Conservation (phyloP, 2,797 vertebrate species). For the Premnoplex brunnescens region DNA sequence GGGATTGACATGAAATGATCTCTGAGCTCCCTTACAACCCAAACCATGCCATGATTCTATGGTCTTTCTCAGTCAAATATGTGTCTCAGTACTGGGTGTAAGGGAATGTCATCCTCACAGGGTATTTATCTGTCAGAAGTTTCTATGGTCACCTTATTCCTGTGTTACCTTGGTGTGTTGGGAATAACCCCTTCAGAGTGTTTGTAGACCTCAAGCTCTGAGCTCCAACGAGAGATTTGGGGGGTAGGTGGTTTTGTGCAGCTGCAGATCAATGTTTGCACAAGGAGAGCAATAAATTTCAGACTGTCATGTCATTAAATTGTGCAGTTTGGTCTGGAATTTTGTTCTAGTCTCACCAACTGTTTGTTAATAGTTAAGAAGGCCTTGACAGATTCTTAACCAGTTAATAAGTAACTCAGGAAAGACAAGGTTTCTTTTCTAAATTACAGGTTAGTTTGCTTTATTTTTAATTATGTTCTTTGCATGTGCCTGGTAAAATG, state of each 20-base stretch:
- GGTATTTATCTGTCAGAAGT: not conserved
- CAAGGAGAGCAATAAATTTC: constrained; percentile 34
- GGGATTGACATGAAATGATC: accelerated
- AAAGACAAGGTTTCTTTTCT: not conserved
- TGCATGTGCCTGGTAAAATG: not conserved
- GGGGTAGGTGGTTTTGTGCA: not conserved
- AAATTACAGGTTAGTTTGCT: not conserved
- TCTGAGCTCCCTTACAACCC: not conserved
- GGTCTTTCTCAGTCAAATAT: not conserved
- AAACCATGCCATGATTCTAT: not conserved
- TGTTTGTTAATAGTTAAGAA: constrained; percentile 46
- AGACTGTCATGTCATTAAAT: not conserved
- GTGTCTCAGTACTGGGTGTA: not conserved
- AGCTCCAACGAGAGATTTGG: not conserved
- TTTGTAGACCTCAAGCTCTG: not conserved
- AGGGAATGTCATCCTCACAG: accelerated
- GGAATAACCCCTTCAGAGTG: not conserved
- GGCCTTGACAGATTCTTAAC: not conserved
- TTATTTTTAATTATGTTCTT: not conserved
- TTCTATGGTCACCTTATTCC: not conserved
- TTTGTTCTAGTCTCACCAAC: constrained; percentile 32
- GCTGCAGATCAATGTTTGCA: constrained; percentile 38
- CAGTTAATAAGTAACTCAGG: constrained; percentile 41
- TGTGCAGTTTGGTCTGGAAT: not conserved
- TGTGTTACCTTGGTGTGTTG: not conserved